Evolutionary conservation across 2,888 invertebrate species (phyloP).

Genomic region (Chesias legatella): DNA sequence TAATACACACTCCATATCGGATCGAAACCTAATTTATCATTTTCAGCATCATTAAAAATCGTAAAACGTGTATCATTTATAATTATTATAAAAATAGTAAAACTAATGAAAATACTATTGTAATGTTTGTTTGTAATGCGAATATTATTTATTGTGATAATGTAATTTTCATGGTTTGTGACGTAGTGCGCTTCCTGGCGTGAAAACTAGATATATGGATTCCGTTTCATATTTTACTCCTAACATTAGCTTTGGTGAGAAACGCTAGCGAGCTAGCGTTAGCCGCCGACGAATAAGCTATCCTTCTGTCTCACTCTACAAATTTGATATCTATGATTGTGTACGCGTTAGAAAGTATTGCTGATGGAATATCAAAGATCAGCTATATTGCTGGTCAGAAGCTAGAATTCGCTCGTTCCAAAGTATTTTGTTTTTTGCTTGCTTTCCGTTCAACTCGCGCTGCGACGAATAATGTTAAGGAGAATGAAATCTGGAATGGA

Average conservation of each 20-base stretch:
- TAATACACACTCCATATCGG: conserved; percentile 24
- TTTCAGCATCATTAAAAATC: conserved; percentile 54
- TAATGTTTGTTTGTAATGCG: conserved; percentile 54
- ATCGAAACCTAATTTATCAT: conserved; percentile 29
- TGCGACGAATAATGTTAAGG: too few species aligned
- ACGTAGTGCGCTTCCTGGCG: conserved; percentile 25
- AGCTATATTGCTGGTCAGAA: too few species aligned
- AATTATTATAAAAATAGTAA: conserved; percentile 64
- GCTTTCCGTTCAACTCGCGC: too few species aligned
- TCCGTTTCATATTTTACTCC: conserved; percentile 11
- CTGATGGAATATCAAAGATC: too few species aligned
- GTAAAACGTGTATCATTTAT: conserved; percentile 52
- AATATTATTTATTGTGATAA: conserved; percentile 58
- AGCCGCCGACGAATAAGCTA: too few species aligned
- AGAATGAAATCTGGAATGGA: conserved; percentile 13
- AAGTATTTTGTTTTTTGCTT: too few species aligned
- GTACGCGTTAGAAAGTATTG: too few species aligned
- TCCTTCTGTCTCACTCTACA: too few species aligned
- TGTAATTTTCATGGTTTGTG: conserved; percentile 48
- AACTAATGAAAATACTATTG: conserved; percentile 62
- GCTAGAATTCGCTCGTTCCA: too few species aligned
- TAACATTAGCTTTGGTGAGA: conserved; percentile 6
- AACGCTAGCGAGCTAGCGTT: neutral
- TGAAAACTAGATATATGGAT: conserved; percentile 2
- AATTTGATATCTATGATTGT: too few species aligned